Base-by-base conservation (phyloP, 2,888 invertebrate species). In the Anaspis maculata region DNA sequence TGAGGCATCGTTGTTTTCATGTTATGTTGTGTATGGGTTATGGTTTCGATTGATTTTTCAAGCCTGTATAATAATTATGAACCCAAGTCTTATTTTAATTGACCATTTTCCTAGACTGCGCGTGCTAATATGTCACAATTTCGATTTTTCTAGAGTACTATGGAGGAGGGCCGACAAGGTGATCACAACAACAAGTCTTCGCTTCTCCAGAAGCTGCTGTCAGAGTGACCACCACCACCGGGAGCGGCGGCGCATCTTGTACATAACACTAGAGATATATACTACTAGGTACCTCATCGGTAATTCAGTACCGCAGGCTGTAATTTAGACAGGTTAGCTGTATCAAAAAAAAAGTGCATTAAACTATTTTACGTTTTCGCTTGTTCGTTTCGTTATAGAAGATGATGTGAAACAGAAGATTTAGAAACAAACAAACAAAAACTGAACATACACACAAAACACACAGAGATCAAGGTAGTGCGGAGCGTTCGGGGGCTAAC, bases 151-250 rank as follows among this genome's bases (percentile, higher is more conserved):
- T 76, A 77, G 77, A 79, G 71, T 82, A 73, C 74, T 74, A 77
- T 74, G 73, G 83, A 77, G 72, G 79, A 80, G 69, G 75, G 71
- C 60, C 77, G 72, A 66, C 78, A 72, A 71, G 79, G 79, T 74
- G 83, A 84, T 76, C 79, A 79, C 69, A 81, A 14, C 24, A 40
- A 77, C 48, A 76, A 72, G 57, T 82, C 85, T 54, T 86, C 86
- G 62, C 73, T 88, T 64, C 75, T 88, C 57, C 86, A 87, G 72
- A 85, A 88, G 69, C 73, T 88, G 62, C 73, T 89, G 61, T 87
- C 87, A 54, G 86, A 88, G 75, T 81, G 77, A 79, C 67, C 46
- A 40, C 37, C 42, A 37, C 45, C n/a, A n/a, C n/a, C n/a, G n/a
- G n/a, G n/a, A n/a, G n/a, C n/a, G n/a, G n/a, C n/a, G n/a, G n/a